Evolutionary conservation across 2,113 vertebrate genomes (phyloP).

Genomic region (Podilymbus podiceps): DNA sequence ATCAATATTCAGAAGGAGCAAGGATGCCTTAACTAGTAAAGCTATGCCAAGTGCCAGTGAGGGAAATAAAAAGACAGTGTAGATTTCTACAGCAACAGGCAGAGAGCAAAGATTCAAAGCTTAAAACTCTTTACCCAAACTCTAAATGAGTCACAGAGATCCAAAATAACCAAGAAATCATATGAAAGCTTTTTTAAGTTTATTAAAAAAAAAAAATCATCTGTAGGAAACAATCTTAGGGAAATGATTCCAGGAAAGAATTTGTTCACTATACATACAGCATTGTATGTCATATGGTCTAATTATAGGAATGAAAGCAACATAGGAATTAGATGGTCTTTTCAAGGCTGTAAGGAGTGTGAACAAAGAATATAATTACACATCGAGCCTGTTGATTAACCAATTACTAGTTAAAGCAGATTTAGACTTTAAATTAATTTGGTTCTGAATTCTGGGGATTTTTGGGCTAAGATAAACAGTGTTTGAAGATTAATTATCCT

Average conservation of each 20-base stretch:
- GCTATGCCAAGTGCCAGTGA: background rate
- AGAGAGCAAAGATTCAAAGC: slow-evolving; percentile 41
- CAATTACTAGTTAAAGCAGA: slow-evolving; percentile 82
- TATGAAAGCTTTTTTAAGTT: slow-evolving; percentile 23
- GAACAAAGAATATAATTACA: slow-evolving; percentile 82
- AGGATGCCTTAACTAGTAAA: background rate
- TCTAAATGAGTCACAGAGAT: slow-evolving; percentile 30
- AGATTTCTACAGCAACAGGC: background rate
- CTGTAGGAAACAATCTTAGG: background rate
- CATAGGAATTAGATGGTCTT: slow-evolving; percentile 76
- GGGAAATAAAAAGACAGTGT: slow-evolving; percentile 10
- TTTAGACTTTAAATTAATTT: slow-evolving; percentile 82
- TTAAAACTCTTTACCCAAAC: background rate
- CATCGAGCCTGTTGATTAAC: slow-evolving; percentile 75
- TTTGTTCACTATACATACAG: slow-evolving; percentile 45
- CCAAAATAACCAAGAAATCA: slow-evolving; percentile 38
- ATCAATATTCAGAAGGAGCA: background rate
- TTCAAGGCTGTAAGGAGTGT: slow-evolving; percentile 72
- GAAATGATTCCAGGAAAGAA: slow-evolving; percentile 47
- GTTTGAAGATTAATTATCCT: slow-evolving; percentile 82
- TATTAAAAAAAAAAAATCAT: background rate
- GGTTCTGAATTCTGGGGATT: slow-evolving; percentile 75
- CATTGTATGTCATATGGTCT: slow-evolving; percentile 61
- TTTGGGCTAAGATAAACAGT: slow-evolving; percentile 76
- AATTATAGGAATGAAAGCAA: slow-evolving; percentile 75